These are phyloP conservation scores for Aphis gossypii DNA, from an alignment of 1,140 invertebrate genomes.

Conservation along the genomic window DNA sequence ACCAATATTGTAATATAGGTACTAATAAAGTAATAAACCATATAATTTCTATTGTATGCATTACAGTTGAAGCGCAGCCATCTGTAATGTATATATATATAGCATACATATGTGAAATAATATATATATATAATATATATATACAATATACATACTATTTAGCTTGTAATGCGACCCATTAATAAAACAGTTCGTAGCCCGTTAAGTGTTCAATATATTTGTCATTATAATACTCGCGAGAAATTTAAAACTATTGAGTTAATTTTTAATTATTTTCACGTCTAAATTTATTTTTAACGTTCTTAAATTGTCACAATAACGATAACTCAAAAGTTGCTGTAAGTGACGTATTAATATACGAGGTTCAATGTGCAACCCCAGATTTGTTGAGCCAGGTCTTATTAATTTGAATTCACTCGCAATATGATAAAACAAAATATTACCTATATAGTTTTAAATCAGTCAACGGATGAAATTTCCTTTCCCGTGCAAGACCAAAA, in stretches of 20 bases:
- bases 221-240: not conserved
- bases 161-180: not conserved
- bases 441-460: not conserved
- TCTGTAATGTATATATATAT: not conserved
- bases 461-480: not conserved
- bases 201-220: not conserved
- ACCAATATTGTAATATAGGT: not conserved
- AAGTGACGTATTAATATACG: too few species aligned
- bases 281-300: not conserved
- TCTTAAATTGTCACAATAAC: not conserved
- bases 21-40: slow-evolving; percentile 1
- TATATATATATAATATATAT: not conserved
- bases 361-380: not conserved
- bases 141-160: not conserved
- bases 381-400: not conserved
- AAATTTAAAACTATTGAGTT: not conserved
- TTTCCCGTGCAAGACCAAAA: too few species aligned
- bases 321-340: not conserved
- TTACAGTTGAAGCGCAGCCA: not conserved
- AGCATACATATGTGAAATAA: not conserved
- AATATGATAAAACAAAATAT: not conserved
- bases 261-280: not conserved
- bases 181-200: not conserved
- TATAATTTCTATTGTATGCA: not conserved
- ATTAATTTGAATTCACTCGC: not conserved